These are phyloP conservation scores for Pheosia tremula DNA, from an alignment of 2,888 invertebrate genomes.

Conservation along the genomic window DNA sequence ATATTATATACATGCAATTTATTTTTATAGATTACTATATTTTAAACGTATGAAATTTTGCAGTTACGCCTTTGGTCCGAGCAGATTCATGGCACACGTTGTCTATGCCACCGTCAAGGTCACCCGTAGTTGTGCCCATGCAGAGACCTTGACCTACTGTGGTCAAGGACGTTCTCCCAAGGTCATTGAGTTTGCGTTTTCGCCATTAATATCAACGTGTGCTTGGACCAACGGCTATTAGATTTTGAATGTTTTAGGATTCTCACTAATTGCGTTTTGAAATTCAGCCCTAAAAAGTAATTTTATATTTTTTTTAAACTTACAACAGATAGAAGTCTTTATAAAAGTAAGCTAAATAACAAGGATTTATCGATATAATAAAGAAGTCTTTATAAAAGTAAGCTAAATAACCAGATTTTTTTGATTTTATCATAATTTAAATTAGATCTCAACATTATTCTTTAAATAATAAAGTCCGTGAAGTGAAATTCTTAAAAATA, in stretches of 20 bases:
- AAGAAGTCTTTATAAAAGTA: no score
- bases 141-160: slow-evolving; percentile 55
- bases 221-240: slow-evolving; percentile 81
- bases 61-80: slow-evolving; percentile 83
- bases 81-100: slow-evolving; percentile 82
- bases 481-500: no score
- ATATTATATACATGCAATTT: not conserved
- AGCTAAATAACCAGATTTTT: no score
- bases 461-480: no score
- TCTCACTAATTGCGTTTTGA: slow-evolving; percentile 15
- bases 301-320: not conserved
- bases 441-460: no score
- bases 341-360: no score
- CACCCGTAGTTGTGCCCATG: slow-evolving; percentile 71
- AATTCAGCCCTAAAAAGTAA: slow-evolving; percentile 6
- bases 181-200: slow-evolving; percentile 52
- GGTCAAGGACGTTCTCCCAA: slow-evolving; percentile 51
- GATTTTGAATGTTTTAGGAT: slow-evolving; percentile 31
- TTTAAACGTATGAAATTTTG: slow-evolving; percentile 44
- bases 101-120: slow-evolving; percentile 81
- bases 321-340: no score
- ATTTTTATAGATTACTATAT: slow-evolving; percentile 21
- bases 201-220: slow-evolving; percentile 52
- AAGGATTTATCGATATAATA: no score
- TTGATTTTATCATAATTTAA: no score